Conservation (phyloP, 64 coral and sea anemone genomes). For the Stylophora pistillata region DNA sequence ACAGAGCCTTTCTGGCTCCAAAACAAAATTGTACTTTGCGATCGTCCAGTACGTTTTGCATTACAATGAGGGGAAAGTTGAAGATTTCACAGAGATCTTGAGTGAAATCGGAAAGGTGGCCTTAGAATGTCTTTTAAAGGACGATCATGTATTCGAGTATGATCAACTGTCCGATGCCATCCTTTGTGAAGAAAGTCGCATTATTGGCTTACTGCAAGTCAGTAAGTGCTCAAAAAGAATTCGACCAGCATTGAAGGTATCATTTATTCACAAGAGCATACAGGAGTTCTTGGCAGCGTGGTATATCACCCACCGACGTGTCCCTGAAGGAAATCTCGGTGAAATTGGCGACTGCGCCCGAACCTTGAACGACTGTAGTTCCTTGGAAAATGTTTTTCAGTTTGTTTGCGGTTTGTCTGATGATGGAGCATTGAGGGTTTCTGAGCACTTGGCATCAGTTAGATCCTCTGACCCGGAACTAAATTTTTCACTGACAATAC, state of each 20-base stretch:
- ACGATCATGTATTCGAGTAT: no score
- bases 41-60: neutral
- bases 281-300: constrained; percentile 18
- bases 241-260: neutral
- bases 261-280: constrained; percentile 15
- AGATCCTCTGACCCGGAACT: neutral
- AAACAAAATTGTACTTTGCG: neutral
- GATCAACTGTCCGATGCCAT: neutral
- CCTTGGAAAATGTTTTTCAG: constrained; percentile 22
- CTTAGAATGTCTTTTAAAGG: neutral
- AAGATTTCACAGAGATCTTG: constrained; percentile 7
- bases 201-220: constrained; percentile 20
- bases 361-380: neutral
- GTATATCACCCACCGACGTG: constrained; percentile 4
- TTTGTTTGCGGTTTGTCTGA: constrained; percentile 5
- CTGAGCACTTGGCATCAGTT: neutral
- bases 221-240: neutral
- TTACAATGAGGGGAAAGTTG: neutral
- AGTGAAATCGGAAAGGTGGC: constrained; percentile 2
- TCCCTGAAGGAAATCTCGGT: constrained; percentile 6
- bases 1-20: neutral
- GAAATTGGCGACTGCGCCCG: neutral
- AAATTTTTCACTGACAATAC: neutral
- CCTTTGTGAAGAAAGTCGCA: neutral
- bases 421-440: constrained; percentile 7